Conservation (phyloP, 2,888 invertebrate genomes). For the Geophilus truncorum region DNA sequence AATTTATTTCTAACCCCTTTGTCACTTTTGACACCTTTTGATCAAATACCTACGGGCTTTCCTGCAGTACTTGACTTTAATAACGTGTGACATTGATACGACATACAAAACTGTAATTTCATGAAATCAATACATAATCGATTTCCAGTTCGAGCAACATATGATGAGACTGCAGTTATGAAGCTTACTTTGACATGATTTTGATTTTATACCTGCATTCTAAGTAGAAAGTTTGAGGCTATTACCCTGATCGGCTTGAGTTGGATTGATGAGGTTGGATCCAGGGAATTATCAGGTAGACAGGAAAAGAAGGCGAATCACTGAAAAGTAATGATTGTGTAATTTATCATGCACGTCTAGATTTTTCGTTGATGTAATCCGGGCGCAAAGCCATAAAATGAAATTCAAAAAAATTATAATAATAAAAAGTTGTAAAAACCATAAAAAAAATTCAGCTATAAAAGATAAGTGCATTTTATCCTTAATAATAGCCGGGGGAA, state of each 20-base stretch:
- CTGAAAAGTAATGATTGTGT: constrained; percentile 12
- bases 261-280: constrained; percentile 5
- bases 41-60: no score
- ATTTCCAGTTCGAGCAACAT: no score
- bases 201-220: not conserved
- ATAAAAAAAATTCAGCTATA: no score
- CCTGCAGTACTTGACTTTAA: no score
- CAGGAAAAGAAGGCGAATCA: constrained; percentile 15
- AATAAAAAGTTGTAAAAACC: no score
- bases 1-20: not conserved
- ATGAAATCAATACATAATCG: no score
- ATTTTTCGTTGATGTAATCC: not conserved
- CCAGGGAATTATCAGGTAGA: constrained; percentile 3
- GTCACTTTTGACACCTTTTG: not conserved
- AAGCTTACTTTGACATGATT: not conserved
- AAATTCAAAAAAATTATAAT: not conserved
- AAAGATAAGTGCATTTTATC: no score
- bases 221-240: not conserved
- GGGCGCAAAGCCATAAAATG: not conserved
- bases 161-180: no score
- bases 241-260: constrained; percentile 1
- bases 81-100: no score
- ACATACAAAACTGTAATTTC: no score
- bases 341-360: constrained; percentile 16
- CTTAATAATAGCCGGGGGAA: no score